Base-by-base conservation (phyloP, 1,140 invertebrate species). In the Apis florea region DNA sequence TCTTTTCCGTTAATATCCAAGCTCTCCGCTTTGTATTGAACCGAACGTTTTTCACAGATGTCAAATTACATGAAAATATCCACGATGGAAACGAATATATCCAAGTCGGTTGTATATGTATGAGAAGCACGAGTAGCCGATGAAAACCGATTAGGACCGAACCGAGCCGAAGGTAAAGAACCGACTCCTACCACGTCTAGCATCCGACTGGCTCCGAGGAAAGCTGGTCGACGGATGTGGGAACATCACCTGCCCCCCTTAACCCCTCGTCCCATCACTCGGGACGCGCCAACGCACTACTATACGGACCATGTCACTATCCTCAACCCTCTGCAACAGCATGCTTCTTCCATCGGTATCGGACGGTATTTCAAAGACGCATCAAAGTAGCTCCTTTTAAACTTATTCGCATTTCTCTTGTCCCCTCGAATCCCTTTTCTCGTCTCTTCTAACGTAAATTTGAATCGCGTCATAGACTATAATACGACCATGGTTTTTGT, bases 161-260 rank as follows among this genome's bases (percentile, higher is more conserved):
- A 56, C 61, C 69, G 76, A 26, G 64, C 59, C 86, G 86, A 86
- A 69, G 54, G 59, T 67, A 40, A 54, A 80, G 59, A 40, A 82
- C 75, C 68, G 17, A 26, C 75, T 80, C 79, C 66, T 67, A 74
- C 75, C 86, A 56, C 85, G 87, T 85, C 85, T 89, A 73, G 81
- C 83, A 86, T 82, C 80, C 84, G 83, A 91, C 90, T 91, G 88
- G 84, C 85, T 85, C 81, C 78, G 88, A 71, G 80, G 47, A 68
- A 78, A 85, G 79, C 84, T 71, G 76, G 67, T 76, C 76, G 76
- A 79, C 67, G 74, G 56, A 71, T 54, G 58, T 70, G 58, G 59
- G 54, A 61, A 58, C 84, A 26, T 68, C 74, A 26, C 56, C 75
- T 9, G 17, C 66, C 15, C 63, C 15, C 56, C 78, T 19, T 58